phyloP scores from a whole-genome alignment of 2,113 vertebrate genomes.

The Todiramphus saurophagus region DNA sequence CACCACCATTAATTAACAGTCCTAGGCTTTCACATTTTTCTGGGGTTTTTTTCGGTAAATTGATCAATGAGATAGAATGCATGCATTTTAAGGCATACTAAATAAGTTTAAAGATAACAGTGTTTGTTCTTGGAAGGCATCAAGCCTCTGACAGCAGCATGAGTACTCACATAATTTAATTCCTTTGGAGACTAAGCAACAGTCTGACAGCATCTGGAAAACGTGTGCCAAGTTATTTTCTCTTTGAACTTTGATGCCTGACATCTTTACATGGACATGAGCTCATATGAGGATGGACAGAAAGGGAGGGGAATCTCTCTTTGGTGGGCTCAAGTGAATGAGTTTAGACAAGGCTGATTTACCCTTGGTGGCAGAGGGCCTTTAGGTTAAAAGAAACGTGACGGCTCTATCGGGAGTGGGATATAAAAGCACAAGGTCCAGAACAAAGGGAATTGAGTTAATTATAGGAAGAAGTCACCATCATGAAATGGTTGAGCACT shows the following conservation, averaged over 20 bases:
- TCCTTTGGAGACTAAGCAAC: slow-evolving; percentile 41
- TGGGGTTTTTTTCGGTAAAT: neutral
- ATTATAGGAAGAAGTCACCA: slow-evolving; percentile 10
- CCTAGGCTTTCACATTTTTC: neutral
- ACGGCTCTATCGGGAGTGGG: neutral
- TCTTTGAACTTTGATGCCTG: slow-evolving; percentile 56
- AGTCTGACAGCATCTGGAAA: slow-evolving; percentile 52
- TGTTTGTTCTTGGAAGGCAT: neutral
- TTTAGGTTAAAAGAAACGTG: slow-evolving; percentile 57
- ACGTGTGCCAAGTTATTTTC: slow-evolving; percentile 32
- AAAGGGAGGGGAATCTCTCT: slow-evolving; percentile 30
- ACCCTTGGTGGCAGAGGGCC: slow-evolving; percentile 25
- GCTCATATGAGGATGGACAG: slow-evolving; percentile 44
- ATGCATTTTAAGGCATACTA: neutral
- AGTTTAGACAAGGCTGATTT: slow-evolving; percentile 57
- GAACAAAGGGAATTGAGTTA: slow-evolving; percentile 28
- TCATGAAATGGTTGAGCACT: neutral
- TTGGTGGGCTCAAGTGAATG: slow-evolving; percentile 39
- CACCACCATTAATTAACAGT: neutral
- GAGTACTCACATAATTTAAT: slow-evolving; percentile 47
- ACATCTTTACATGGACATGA: slow-evolving; percentile 51
- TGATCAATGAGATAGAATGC: neutral
- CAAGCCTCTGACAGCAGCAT: slow-evolving; percentile 5
- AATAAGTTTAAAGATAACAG: neutral
- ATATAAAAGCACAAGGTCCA: slow-evolving; percentile 15